Percentiles rank a stretch among this genome's conserved stretches.
Evolutionary conservation across 2,888 invertebrate species (phyloP).

Genomic region (Eudemis profundana): DNA sequence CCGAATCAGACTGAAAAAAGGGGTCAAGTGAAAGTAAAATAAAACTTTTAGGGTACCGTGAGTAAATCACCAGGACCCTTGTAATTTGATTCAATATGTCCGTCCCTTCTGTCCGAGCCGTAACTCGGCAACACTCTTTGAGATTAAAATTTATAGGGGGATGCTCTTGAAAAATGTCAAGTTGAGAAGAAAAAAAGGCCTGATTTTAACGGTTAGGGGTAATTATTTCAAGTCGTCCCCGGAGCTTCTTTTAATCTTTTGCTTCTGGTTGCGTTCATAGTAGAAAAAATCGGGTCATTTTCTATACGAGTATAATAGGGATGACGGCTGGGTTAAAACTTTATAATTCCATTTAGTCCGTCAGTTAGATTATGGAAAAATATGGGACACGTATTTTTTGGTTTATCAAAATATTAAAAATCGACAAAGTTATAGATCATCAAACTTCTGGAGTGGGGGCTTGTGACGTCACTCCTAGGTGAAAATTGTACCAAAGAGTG

Average conservation of each 20-base stretch:
- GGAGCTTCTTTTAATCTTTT: neutral
- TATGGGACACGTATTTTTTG: no score
- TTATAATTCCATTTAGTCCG: no score
- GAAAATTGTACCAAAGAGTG: no score
- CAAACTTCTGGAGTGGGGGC: no score
- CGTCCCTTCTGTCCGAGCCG: constrained; percentile 39
- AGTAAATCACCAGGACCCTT: constrained; percentile 44
- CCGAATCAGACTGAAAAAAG: constrained; percentile 30
- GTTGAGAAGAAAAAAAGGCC: constrained; percentile 13
- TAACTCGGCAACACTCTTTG: constrained; percentile 33
- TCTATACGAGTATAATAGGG: no score
- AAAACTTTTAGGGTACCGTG: constrained; percentile 32
- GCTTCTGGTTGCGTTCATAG: no score
- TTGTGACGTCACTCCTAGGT: no score
- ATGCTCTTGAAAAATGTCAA: constrained; percentile 37
- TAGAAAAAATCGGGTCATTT: no score
- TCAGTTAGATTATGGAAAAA: no score
- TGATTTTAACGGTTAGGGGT: constrained; percentile 11
- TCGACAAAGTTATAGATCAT: no score
- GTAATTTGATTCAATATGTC: constrained; percentile 45
- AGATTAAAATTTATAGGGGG: constrained; percentile 42
- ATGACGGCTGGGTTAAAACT: no score
- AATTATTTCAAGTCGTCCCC: neutral
- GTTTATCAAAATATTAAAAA: no score
- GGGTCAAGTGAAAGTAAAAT: constrained; percentile 24